Evolutionary conservation across 2,888 invertebrate genomes (phyloP), one percentile per base, ranked within the genome.

Genomic region (Synanthedon tipuliformis): DNA sequence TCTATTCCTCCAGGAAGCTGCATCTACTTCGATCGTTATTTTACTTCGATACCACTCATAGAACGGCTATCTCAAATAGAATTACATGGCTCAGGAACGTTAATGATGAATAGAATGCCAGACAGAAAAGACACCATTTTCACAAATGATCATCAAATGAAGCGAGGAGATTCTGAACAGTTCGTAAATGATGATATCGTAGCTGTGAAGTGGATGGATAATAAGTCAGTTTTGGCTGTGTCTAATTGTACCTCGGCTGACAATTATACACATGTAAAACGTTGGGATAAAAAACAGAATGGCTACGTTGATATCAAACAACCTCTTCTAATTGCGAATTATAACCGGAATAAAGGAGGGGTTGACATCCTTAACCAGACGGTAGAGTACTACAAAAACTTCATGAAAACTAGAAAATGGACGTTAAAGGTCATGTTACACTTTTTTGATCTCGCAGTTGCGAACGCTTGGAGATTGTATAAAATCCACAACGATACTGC

Each of bases 331-430:
- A 50, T 65, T 3, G 10, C 34, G 8, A 54, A 55, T 50, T 66
- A 65, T 41, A 68, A 68, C 50, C 49, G 48, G 41, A n/a, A 41
- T 7, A 58, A 57, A 55, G 55, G 57, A 2, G 59, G 59, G 12
- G 60, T 61, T 18, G 55, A 64, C 50, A 53, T 64, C 12, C 54
- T 63, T 0, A 61, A 66, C 50, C 62, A 64, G 40, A 51, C 41
- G 4, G 60, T 66, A 54, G 62, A 63, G 51, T 63, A 64, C 48
- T 64, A 69, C 13, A 15, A 65, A 40, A 57, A 64, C 5, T 65
- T 63, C 34, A 64, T 64, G 4, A 69, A 68, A 61, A 66, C 66
- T 0, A 60, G 53, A 50, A 70, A 68, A 52, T 71, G 65, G 64
- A 65, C 66, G 11, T 49, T 70, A 7, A 68, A 66, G 55, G 62